Base-by-base conservation (phyloP, 1,140 invertebrate species). In the Drosophila truncata region DNA sequence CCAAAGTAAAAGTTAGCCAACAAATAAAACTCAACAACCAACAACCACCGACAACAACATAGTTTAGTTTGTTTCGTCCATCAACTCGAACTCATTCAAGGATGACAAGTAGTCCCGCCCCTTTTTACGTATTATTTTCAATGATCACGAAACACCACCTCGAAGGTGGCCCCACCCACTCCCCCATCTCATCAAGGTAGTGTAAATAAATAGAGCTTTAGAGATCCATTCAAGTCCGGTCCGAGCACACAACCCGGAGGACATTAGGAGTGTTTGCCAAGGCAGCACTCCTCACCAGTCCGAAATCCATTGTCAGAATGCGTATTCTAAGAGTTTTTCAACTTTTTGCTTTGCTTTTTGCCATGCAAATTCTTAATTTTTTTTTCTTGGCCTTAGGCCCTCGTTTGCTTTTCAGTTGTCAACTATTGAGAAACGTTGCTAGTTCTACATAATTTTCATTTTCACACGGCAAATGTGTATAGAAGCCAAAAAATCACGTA, bases 361-460 rank as follows among this genome's bases (percentile, higher is more conserved):
- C 46, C 44, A 42, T 85, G 74, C 82, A 69, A 75, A 35, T 39
- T 63, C 41, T 67, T 65, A 18, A 35, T 49, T 60, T 74, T 66
- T 66, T 9, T 55, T 29, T 27, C 64, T 74, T 70, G 55, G 60
- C 55, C 55, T 64, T 67, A 47, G 73, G 78, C 72, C 49, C 61
- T 46, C 39, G 11, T 70, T 59, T 70, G 10, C 14, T 58, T 67
- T 84, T 83, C 46, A 31, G 63, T 75, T 76, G 27, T 65, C 46
- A 78, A 47, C 35, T 37, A 47, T 72, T 85, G 41, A 76, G 71
- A 91, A 88, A 88, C 74, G 91, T 92, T 92, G 87, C 91, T 92
- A 92, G 91, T 92, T 92, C 91, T 92, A 92, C 84, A 92, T 92
- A 85, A 61, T 73, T 66, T 69, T 75, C 52, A 20, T 49, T 61